These are phyloP conservation scores for Calliopsis andreniformis DNA, from an alignment of 1,140 invertebrate species.

Conservation along the genomic window DNA sequence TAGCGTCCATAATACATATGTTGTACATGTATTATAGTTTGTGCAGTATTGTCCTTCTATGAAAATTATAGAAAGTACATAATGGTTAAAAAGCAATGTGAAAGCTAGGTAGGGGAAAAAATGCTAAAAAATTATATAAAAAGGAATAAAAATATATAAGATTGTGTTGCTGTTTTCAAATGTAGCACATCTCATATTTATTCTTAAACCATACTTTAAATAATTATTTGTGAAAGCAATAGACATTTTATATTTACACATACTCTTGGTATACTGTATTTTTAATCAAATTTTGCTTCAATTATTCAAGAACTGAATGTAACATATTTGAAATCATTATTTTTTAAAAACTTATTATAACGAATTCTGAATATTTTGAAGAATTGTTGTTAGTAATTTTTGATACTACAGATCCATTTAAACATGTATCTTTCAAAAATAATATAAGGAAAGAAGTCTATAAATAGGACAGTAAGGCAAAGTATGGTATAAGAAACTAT, in stretches of 20 bases:
- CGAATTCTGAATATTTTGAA: neutral
- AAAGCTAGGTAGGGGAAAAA: conserved; percentile 40
- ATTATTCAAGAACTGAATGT: neutral
- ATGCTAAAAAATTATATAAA: conserved; percentile 38
- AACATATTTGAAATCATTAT: neutral
- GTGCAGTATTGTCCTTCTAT: conserved; percentile 65
- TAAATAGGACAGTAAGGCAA: conserved; percentile 18
- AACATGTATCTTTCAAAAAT: conserved; percentile 32
- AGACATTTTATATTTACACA: neutral
- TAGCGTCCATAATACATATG: conserved; percentile 59
- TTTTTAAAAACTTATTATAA: neutral
- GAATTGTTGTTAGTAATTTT: neutral
- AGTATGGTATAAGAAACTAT: conserved; percentile 56
- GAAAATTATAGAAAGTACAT: conserved; percentile 62
- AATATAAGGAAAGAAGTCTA: conserved; percentile 18
- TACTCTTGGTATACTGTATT: neutral
- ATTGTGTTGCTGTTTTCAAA: conserved; percentile 24
- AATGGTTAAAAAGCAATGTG: conserved; percentile 56
- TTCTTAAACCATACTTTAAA: conserved; percentile 45
- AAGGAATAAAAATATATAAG: conserved; percentile 30
- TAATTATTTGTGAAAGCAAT: neutral
- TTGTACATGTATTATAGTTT: conserved; percentile 69
- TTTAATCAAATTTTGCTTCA: neutral
- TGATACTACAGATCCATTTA: conserved; percentile 8
- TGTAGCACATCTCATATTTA: conserved; percentile 8